phyloP scores from a whole-genome alignment of 37 sponge, comb jelly and placozoan species.

The Theonella swinhoei region DNA sequence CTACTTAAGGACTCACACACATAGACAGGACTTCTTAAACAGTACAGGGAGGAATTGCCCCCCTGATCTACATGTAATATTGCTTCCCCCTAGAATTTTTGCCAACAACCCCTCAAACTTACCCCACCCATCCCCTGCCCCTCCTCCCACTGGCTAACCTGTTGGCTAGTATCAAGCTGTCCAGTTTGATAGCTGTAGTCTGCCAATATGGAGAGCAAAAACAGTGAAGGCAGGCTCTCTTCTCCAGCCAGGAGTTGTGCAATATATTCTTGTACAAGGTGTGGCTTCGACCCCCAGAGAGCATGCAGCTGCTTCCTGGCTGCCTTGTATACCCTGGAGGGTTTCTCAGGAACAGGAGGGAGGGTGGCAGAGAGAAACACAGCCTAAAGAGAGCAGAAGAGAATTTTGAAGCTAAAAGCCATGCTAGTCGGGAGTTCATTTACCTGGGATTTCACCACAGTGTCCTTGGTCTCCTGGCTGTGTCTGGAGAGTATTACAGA shows the following conservation, averaged over 20 bases:
- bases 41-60: too few species aligned
- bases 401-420: too few species aligned
- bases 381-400: background rate
- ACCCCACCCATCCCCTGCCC: background rate
- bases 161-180: background rate
- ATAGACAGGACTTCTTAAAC: too few species aligned
- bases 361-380: background rate
- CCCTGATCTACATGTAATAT: too few species aligned
- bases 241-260: background rate
- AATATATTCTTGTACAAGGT: constrained; percentile 3
- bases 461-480: background rate
- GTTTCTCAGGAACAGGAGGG: background rate
- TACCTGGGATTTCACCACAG: background rate
- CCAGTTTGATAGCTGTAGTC: background rate
- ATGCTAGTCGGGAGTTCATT: too few species aligned
- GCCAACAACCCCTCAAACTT: background rate
- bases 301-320: background rate
- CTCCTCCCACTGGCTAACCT: background rate
- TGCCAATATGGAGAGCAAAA: background rate
- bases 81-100: background rate
- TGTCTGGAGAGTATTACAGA: background rate
- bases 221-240: background rate
- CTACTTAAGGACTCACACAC: too few species aligned
- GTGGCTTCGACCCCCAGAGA: background rate
- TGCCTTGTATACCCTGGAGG: background rate